These are phyloP conservation scores for Tipula unca DNA, from an alignment of 2,888 invertebrate species.

Conservation along the genomic window DNA sequence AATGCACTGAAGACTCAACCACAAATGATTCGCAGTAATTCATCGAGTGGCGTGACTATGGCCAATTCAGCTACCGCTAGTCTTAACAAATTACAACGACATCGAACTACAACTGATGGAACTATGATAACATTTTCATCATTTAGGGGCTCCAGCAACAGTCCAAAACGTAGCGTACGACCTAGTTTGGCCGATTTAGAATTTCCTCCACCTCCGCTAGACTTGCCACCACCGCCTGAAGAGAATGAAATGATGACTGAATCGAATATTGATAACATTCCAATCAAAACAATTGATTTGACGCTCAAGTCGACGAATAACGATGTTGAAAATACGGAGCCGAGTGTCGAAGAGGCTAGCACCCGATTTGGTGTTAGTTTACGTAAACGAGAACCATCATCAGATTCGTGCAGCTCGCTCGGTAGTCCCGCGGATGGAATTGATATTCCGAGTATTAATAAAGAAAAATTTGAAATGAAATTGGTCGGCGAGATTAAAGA, in stretches of 20 bases:
- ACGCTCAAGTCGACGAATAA: constrained; percentile 31
- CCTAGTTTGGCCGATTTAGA: constrained; percentile 74
- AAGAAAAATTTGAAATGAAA: constrained; percentile 74
- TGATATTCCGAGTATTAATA: constrained; percentile 44
- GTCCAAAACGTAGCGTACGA: constrained; percentile 61
- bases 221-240: constrained; percentile 70
- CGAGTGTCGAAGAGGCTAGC: constrained; percentile 63
- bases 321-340: constrained; percentile 54
- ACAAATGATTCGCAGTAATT: constrained; percentile 85
- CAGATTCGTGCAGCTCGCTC: constrained; percentile 48
- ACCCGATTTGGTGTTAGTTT: constrained; percentile 62
- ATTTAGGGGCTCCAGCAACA: constrained; percentile 54
- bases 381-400: constrained; percentile 55
- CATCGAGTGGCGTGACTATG: constrained; percentile 71
- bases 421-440: constrained; percentile 41
- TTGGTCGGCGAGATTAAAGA: constrained; percentile 78
- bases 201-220: constrained; percentile 78
- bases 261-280: constrained; percentile 26
- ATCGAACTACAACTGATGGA: constrained; percentile 46
- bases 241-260: constrained; percentile 43
- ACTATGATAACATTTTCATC: constrained; percentile 43
- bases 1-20: constrained; percentile 57
- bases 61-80: constrained; percentile 54
- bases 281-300: constrained; percentile 28
- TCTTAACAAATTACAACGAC: constrained; percentile 47